A percentile compares a stretch with the other conserved stretches of the same genome.
Conservation (phyloP, 2,888 invertebrate species). For the Dysmachus trigonus region DNA sequence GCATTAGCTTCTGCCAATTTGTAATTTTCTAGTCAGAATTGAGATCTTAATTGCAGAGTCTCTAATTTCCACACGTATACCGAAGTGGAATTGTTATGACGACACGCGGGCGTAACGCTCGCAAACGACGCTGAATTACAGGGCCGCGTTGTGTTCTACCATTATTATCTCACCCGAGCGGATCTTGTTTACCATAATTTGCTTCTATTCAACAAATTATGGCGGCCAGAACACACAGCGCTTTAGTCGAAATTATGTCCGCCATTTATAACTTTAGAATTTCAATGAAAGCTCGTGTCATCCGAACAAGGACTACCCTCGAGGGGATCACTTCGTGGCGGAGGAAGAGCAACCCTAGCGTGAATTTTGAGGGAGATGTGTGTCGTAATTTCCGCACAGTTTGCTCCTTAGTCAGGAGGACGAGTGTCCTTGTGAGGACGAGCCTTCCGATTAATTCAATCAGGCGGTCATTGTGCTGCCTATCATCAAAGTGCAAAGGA, state of each 20-base stretch:
- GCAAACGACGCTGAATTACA: not conserved
- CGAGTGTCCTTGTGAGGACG: constrained; percentile 7
- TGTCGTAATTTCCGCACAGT: constrained; percentile 30
- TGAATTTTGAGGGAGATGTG: constrained; percentile 15
- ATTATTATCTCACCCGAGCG: not conserved
- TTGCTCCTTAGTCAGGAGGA: constrained; percentile 4
- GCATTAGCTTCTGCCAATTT: not conserved
- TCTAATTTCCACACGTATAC: not conserved
- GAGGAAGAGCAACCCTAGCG: not conserved
- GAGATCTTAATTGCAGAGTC: not conserved
- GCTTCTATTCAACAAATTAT: constrained; percentile 5
- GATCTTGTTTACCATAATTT: constrained; percentile 21
- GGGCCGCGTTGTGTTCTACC: not conserved
- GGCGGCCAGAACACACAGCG: not conserved
- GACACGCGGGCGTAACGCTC: not conserved
- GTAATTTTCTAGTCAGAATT: not conserved
- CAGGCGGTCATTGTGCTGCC: constrained; percentile 20
- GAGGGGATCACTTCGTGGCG: not conserved
- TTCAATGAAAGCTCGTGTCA: constrained; percentile 26
- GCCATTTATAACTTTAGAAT: constrained; percentile 28
- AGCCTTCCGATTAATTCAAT: constrained; percentile 30
- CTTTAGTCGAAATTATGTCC: constrained; percentile 20
- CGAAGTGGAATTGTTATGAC: not conserved
- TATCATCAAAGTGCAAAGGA: not conserved
- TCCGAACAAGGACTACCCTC: not conserved